Evolutionary conservation across 2,797 vertebrate genomes (phyloP), one percentile per base, ranked within the genome.

Genomic region (Bradypodion ventrale): DNA sequence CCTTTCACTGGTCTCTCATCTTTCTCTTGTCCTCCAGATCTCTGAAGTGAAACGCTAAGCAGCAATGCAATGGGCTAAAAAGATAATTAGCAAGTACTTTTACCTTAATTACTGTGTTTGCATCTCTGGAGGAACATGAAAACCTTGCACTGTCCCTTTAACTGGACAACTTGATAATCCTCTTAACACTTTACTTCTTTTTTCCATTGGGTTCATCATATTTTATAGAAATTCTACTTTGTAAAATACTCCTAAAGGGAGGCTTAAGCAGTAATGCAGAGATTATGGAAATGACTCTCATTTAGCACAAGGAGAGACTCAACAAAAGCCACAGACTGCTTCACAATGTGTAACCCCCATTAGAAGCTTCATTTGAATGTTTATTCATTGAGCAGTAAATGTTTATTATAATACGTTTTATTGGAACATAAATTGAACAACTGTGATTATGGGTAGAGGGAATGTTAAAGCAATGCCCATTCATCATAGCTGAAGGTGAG

Each of bases 281-380:
- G 95, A 97, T 98, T 98, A 98, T 97, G 97, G 95, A 97, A 97
- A 98, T 97, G 70, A 94, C 88, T 90, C 94, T 97, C 95, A 97
- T 98, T 97, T 98, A 97, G 92, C 92, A 94, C 92, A 96, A 94
- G 95, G 88, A 59, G 85, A 96, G 92, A 92, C 91, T 96, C 94
- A 83, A 62, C 90, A 87, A 93, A 95, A 94, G 91, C 94, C 92
- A 89, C 80, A 93, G 93, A 91, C 92, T 90, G 89, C 92, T 94
- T 94, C 83, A 0, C 92, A 95, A 93, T 88, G 60, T 92, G 90
- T 91, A 92, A 93, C 91, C 94, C 92, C 93, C 90, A 90, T 95
- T 93, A 95, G 93, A 92, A 92, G 89, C 89, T 94, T 93, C 92
- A 90, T 95, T 94, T 89, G 90, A 95, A 94, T 95, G 94, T 96